Conservation (phyloP, 2,113 vertebrate species). For the Poeciliopsis retropinna region DNA sequence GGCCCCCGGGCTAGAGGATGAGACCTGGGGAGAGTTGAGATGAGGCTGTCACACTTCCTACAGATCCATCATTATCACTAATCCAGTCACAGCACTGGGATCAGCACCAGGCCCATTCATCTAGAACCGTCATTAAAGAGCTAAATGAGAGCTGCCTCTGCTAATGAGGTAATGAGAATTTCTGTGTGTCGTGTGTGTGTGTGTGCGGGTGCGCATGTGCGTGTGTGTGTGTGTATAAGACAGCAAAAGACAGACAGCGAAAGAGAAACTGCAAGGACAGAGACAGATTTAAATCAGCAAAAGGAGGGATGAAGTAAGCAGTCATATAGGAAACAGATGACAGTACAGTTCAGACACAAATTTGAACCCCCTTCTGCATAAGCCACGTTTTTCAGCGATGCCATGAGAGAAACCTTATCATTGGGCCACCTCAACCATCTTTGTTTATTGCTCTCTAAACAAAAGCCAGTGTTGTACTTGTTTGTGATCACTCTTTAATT, state of each 20-base stretch:
- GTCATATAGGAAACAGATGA: slow-evolving; percentile 11
- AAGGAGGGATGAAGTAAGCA: slow-evolving; percentile 6
- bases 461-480: slow-evolving; percentile 67
- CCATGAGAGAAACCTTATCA: slow-evolving; percentile 43
- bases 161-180: slow-evolving; percentile 80
- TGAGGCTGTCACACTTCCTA: slow-evolving; percentile 79
- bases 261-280: slow-evolving; percentile 11
- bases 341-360: neutral
- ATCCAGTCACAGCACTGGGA: slow-evolving; percentile 79
- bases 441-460: slow-evolving; percentile 77
- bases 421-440: slow-evolving; percentile 42
- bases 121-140: slow-evolving; percentile 78
- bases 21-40: slow-evolving; percentile 81
- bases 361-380: slow-evolving; percentile 37
- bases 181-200: slow-evolving; percentile 26
- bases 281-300: slow-evolving; percentile 18
- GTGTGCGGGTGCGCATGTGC: too few species aligned
- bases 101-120: slow-evolving; percentile 78
- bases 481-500: slow-evolving; percentile 75
- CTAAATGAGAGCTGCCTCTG: slow-evolving; percentile 78
- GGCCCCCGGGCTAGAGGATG: slow-evolving; percentile 68
- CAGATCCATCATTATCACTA: slow-evolving; percentile 81
- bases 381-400: slow-evolving; percentile 40
- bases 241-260: slow-evolving; percentile 7
- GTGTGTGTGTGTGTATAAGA: slow-evolving; percentile 13